A percentile compares a stretch with the other conserved stretches of the same genome.
phyloP scores from a whole-genome alignment of 2,113 vertebrate genomes.

The Dolichallabes microphthalmus region DNA sequence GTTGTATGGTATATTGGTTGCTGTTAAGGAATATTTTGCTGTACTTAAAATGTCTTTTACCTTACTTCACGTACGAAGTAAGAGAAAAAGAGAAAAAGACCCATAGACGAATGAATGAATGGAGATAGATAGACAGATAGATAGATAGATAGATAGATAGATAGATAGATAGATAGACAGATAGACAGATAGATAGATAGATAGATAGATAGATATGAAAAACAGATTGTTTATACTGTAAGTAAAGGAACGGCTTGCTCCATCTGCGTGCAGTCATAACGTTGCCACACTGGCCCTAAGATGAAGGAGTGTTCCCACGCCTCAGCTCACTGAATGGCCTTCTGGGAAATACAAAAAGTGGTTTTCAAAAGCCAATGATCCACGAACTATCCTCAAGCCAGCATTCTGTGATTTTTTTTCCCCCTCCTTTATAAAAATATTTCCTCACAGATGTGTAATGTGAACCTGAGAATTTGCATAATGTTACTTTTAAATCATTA shows the following conservation, averaged over 20 bases:
- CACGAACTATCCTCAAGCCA: constrained; percentile 24
- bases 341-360: constrained; percentile 46
- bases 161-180: background rate
- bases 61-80: background rate
- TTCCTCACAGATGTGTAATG: constrained; percentile 18
- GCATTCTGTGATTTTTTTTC: constrained; percentile 9
- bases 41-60: background rate
- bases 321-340: constrained; percentile 40
- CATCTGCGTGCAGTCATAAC: constrained; percentile 44
- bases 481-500: background rate
- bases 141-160: background rate
- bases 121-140: too few species aligned
- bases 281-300: constrained; percentile 21
- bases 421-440: background rate
- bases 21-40: background rate
- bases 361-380: constrained; percentile 47
- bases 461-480: background rate
- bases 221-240: constrained; percentile 33
- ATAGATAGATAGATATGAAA: background rate
- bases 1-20: background rate
- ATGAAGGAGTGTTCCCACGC: constrained; percentile 44
- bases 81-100: too few species aligned
- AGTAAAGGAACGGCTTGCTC: constrained; percentile 27
- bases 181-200: background rate
- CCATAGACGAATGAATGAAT: too few species aligned